Base-by-base conservation (phyloP, 2,113 vertebrate species). In the Thalassoma bifasciatum region DNA sequence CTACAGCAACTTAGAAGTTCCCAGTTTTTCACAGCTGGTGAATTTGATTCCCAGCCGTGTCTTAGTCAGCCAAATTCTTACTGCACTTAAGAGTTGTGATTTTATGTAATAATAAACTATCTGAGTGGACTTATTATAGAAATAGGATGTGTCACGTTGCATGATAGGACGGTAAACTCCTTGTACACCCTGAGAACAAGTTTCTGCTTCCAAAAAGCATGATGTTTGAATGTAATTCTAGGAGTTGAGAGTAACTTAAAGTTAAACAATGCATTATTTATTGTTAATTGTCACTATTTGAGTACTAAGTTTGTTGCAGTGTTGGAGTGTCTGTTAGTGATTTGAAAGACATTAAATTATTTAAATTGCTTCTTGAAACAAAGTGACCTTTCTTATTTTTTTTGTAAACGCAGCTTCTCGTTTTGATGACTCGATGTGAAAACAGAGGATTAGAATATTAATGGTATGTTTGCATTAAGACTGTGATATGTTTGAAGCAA, bases 301-400 rank as follows among this genome's bases (percentile, higher is more conserved):
- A 86, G 61, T 79, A 58, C 36, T 74, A 77, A 1, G 58, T 79
- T 66, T 84, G 67, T 81, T 92, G 84, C 82, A 67, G 82, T 88
- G 85, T 84, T 88, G 76, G 81, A 72, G 74, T 86, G 77, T 63
- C 75, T 88, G 66, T 68, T 85, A 73, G 73, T 72, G 58, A 89
- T 81, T 72, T 79, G 54, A 88, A 91, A 72, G 51, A 79, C 61
- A 89, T 90, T 91, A 89, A 90, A 90, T 92, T 83, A 90, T 91
- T 89, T 61, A 23, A 46, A 46, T 46, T 53, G 51, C 51, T 26
- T 22, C 23, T 24, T 23, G 21, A n/a, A 2, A 53, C 1, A 24
- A 46, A 46, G 14, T 14, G 44, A 46, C 17, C 17, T 46, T 46
- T n/a, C n/a, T n/a, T n/a, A n/a, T n/a, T n/a, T 16, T 46, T 5